phyloP scores from a whole-genome alignment of 2,113 vertebrate species.

The Electrona antarctica region DNA sequence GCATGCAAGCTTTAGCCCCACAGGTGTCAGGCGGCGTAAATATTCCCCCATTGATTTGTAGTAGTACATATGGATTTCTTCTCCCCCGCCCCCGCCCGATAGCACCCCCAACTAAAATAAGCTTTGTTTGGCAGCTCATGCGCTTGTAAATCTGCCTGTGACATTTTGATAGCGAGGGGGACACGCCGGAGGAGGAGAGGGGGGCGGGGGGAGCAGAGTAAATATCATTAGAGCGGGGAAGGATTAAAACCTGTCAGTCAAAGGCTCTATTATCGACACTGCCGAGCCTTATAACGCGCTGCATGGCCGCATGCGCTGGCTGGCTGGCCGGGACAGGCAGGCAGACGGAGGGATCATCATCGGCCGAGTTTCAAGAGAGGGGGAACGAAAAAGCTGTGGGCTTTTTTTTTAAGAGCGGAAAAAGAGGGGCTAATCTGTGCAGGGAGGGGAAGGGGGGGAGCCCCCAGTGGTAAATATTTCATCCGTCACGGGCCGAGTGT shows the following conservation, averaged over 20 bases:
- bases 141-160: conserved; percentile 77
- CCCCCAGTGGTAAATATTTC: conserved; percentile 82
- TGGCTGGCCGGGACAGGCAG: conserved; percentile 2
- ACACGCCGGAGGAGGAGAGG: conserved; percentile 39
- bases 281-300: no score
- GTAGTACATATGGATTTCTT: conserved; percentile 67
- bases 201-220: conserved; percentile 38
- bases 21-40: conserved; percentile 65
- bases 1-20: conserved; percentile 40
- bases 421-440: conserved; percentile 2
- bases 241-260: conserved; percentile 77
- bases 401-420: neutral
- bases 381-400: neutral
- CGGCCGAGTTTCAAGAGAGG: conserved; percentile 28
- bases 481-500: conserved; percentile 77
- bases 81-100: conserved; percentile 16
- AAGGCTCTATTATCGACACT: conserved; percentile 64
- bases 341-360: conserved; percentile 1
- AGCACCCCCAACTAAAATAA: conserved; percentile 64
- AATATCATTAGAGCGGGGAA: conserved; percentile 75
- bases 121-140: conserved; percentile 76
- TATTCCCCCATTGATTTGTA: conserved; percentile 70
- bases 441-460: conserved; percentile 7
- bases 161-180: conserved; percentile 77
- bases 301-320: no score